phyloP scores from a whole-genome alignment of 2,113 vertebrate genomes.

The Crotalus horridus region DNA sequence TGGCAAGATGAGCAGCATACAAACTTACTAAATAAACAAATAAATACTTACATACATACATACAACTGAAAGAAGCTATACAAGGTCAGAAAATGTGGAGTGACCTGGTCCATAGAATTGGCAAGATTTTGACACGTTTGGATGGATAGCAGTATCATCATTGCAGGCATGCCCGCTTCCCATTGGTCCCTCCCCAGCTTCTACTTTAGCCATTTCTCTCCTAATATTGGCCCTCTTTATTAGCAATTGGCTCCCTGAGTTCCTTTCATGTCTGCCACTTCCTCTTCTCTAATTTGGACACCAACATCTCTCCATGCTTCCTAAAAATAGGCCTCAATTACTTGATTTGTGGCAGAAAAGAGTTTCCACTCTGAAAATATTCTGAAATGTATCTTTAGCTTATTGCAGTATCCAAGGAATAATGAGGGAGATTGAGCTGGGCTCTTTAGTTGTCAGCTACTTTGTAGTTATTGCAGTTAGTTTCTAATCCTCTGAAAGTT shows the following conservation, averaged over 20 bases:
- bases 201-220: background rate
- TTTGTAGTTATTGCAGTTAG: background rate
- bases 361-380: background rate
- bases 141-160: background rate
- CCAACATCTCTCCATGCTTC: background rate
- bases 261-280: background rate
- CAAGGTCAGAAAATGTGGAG: background rate
- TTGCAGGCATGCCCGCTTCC: background rate
- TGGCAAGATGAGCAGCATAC: background rate
- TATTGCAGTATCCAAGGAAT: background rate
- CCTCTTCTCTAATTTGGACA: background rate
- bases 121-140: background rate
- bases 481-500: background rate
- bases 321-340: background rate
- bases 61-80: background rate
- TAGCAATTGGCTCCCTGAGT: background rate
- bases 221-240: background rate
- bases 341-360: background rate
- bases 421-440: background rate
- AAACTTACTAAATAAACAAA: too few species aligned
- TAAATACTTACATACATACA: too few species aligned
- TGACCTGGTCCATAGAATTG: background rate
- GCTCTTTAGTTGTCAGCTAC: background rate
- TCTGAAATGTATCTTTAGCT: background rate
- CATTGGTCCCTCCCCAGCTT: background rate